These are phyloP conservation scores for Himantopus leucocephalus DNA, from an alignment of 2,113 vertebrate genomes.

Conservation along the genomic window DNA sequence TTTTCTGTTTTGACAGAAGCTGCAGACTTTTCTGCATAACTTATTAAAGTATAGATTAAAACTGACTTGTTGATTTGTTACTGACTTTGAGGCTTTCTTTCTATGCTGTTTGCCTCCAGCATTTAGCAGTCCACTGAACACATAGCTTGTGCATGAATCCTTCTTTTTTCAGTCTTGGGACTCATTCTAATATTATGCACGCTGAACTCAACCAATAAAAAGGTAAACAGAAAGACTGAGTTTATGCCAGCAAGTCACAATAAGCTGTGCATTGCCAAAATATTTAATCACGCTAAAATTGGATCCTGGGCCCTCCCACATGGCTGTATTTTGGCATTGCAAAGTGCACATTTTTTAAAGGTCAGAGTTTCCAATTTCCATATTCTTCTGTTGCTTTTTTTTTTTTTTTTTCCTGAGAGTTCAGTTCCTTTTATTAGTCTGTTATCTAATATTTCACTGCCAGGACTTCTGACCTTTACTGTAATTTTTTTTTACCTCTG, in stretches of 20 bases:
- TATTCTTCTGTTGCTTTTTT: not conserved
- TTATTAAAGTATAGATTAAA: slow-evolving; percentile 33
- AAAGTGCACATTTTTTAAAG: not conserved
- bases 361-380: not conserved
- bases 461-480: not conserved
- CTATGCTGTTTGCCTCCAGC: slow-evolving; percentile 12
- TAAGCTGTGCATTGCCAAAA: not conserved
- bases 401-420: not conserved
- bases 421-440: not conserved
- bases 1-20: slow-evolving; percentile 23
- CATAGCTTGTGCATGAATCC: not conserved
- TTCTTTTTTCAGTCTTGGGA: not conserved
- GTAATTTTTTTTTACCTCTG: not conserved
- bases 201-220: not conserved
- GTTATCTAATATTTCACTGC: not conserved
- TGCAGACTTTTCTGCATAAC: slow-evolving; percentile 20
- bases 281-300: not conserved
- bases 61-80: slow-evolving; percentile 2
- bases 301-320: not conserved
- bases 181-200: not conserved
- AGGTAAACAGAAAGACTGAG: not conserved
- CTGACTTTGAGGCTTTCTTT: slow-evolving; percentile 29
- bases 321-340: not conserved
- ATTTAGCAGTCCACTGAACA: not conserved
- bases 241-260: not conserved